These are phyloP conservation scores for Calameuta idolon DNA, from an alignment of 2,888 invertebrate genomes.

Conservation along the genomic window DNA sequence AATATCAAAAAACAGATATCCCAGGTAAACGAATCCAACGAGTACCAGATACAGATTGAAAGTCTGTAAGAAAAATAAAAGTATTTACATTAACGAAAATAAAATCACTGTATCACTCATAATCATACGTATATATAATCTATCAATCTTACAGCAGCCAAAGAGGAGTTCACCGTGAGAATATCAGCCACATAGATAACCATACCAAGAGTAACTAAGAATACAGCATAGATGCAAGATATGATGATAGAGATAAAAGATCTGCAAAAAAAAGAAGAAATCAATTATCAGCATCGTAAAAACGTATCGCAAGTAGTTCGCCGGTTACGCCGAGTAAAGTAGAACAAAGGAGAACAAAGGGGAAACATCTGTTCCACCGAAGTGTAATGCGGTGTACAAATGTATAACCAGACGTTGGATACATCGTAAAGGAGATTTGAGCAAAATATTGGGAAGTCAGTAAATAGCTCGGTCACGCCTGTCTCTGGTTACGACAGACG, in stretches of 20 bases:
- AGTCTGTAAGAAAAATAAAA: constrained; percentile 68
- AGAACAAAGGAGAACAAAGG: constrained; percentile 3
- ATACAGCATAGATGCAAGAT: constrained; percentile 77
- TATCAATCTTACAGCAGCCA: constrained; percentile 70
- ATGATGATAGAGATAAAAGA: constrained; percentile 72
- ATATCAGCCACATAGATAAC: constrained; percentile 76
- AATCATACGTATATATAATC: neutral
- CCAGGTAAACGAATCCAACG: constrained; percentile 73
- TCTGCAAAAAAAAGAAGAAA: constrained; percentile 60
- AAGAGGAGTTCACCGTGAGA: constrained; percentile 65
- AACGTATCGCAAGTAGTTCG: constrained; percentile 12
- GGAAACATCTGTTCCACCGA: constrained; percentile 9
- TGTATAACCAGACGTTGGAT: neutral
- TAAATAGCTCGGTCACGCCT: constrained; percentile 21
- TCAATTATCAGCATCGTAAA: neutral
- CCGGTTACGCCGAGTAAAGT: constrained; percentile 17
- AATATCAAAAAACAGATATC: constrained; percentile 75
- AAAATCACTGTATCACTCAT: constrained; percentile 1
- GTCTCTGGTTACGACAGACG: constrained; percentile 45
- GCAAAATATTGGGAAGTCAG: constrained; percentile 38
- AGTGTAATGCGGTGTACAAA: neutral
- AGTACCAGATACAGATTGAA: constrained; percentile 73
- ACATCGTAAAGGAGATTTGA: constrained; percentile 36
- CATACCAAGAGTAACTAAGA: constrained; percentile 76
- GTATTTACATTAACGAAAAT: constrained; percentile 7